A percentile compares a stretch with the other conserved stretches of the same genome.
phyloP scores from a whole-genome alignment of 2,888 invertebrate species.

The Elysia crispata region DNA sequence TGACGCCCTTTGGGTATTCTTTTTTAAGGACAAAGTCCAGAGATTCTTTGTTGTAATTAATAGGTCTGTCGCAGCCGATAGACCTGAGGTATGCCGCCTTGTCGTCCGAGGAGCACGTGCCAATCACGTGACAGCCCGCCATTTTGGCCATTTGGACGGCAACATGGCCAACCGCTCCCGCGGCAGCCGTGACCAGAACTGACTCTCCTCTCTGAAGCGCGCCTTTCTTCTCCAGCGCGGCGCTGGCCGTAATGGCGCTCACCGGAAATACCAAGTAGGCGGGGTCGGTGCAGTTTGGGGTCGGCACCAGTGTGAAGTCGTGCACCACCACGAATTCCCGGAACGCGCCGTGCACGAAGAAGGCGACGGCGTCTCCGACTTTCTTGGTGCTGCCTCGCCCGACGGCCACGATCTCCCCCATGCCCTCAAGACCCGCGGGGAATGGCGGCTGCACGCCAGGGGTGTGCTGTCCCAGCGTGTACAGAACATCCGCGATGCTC shows the following conservation, averaged over 20 bases:
- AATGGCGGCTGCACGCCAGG: not conserved
- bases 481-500: not conserved
- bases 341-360: not conserved
- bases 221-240: not conserved
- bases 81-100: not conserved
- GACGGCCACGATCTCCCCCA: not conserved
- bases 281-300: not conserved
- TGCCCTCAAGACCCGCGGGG: not conserved
- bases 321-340: not conserved
- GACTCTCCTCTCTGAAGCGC: not conserved
- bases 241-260: not conserved
- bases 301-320: not conserved
- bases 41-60: not conserved
- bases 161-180: not conserved
- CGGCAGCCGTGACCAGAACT: constrained; percentile 2
- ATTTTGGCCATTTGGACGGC: not conserved
- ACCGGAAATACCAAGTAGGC: not conserved
- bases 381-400: not conserved
- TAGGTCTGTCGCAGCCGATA: not conserved
- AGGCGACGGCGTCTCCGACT: not conserved
- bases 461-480: not conserved
- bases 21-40: not conserved
- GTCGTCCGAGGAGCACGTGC: not conserved
- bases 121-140: constrained; percentile 14
- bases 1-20: not conserved